Percentiles rank a stretch among this genome's conserved stretches.
These are phyloP conservation scores for Nephrotoma guestfalica DNA, from an alignment of 2,888 invertebrate genomes.

Conservation along the genomic window DNA sequence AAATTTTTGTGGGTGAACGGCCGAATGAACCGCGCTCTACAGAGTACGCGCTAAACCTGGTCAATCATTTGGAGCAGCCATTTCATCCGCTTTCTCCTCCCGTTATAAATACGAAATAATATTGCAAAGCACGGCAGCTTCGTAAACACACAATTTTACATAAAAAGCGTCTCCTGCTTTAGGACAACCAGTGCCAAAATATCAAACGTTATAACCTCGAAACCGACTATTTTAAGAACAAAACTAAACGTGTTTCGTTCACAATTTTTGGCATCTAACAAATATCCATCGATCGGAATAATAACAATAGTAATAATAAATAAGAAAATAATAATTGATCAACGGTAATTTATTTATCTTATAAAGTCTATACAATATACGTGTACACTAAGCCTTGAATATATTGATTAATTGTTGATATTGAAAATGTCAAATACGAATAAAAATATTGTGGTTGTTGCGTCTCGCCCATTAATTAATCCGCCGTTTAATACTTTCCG, in stretches of 20 bases:
- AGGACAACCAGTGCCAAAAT: no score
- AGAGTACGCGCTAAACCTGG: no score
- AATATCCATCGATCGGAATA: neutral
- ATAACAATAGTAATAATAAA: neutral
- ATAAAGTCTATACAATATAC: neutral
- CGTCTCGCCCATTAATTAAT: neutral
- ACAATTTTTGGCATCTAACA: neutral
- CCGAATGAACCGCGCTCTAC: no score
- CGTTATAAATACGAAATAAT: no score
- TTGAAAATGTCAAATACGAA: neutral
- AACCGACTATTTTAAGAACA: no score
- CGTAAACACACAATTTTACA: no score
- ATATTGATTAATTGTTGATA: neutral
- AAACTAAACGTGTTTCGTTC: neutral
- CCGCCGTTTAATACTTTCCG: neutral
- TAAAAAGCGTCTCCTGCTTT: no score
- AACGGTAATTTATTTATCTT: neutral
- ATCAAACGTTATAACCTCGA: no score
- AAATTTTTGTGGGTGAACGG: no score
- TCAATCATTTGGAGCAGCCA: no score
- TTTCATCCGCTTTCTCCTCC: no score
- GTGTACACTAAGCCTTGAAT: neutral
- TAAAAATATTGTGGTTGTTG: neutral
- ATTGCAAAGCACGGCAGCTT: no score
- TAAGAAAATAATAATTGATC: neutral